Evolutionary conservation across 2,797 vertebrate genomes (phyloP).

Genomic region (Eidolon dupreanum): DNA sequence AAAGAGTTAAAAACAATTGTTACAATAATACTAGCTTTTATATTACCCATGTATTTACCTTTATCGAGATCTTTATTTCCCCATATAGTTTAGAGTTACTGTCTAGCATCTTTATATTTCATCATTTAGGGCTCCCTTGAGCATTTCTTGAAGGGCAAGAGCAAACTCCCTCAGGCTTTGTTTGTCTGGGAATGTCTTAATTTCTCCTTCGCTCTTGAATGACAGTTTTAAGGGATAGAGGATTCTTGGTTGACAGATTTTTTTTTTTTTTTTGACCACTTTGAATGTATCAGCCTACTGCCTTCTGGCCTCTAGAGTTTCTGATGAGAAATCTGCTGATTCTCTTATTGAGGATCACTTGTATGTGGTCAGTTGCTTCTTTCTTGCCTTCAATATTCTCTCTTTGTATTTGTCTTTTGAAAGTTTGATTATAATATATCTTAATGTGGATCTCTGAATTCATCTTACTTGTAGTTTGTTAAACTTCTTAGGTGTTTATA

Average conservation of each 20-base stretch:
- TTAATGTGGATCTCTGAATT: neutral
- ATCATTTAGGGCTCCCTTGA: neutral
- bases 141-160: neutral
- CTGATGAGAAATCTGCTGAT: neutral
- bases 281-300: neutral
- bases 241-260: neutral
- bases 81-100: neutral
- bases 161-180: neutral
- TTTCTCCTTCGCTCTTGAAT: neutral
- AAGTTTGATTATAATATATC: neutral
- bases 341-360: neutral
- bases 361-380: neutral
- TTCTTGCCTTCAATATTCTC: neutral
- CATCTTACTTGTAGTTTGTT: neutral
- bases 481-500: neutral
- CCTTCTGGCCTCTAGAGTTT: neutral
- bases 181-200: neutral
- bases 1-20: neutral
- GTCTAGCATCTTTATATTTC: neutral
- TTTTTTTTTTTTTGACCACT: neutral
- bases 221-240: neutral
- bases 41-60: neutral
- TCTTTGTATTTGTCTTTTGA: neutral
- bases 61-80: neutral
- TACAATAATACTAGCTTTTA: neutral